These are phyloP conservation scores for Amphiduros pacificus DNA, from an alignment of 2,888 invertebrate genomes.

Conservation along the genomic window DNA sequence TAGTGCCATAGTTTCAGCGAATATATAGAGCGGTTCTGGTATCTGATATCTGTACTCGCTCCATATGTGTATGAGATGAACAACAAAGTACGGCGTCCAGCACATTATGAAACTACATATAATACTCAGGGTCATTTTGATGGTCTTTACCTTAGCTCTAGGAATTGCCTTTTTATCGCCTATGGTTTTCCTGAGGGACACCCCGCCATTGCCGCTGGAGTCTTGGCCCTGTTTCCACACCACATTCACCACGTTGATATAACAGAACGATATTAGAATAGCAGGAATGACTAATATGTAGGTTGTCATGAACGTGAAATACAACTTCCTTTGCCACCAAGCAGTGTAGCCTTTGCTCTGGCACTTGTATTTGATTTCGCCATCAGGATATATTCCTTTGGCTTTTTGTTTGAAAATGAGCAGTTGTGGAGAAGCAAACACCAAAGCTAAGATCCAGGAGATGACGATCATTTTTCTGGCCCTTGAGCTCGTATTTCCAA, in stretches of 20 bases:
- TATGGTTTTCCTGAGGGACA: conserved; percentile 33
- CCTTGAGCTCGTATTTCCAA: conserved; percentile 45
- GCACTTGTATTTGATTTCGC: conserved; percentile 50
- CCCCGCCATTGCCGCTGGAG: conserved; percentile 10
- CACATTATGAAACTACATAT: conserved; percentile 60
- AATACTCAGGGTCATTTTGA: conserved; percentile 61
- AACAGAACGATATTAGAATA: conserved; percentile 59
- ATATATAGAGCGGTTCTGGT: conserved; percentile 52
- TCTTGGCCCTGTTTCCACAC: conserved; percentile 54
- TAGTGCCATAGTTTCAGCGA: conserved; percentile 56
- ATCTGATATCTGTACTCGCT: conserved; percentile 55
- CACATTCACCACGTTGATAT: conserved; percentile 58
- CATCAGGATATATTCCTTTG: conserved; percentile 46
- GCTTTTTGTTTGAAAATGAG: conserved; percentile 43
- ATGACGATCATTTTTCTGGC: conserved; percentile 55
- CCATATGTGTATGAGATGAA: conserved; percentile 59
- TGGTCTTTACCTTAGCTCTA: conserved; percentile 60
- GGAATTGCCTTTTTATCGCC: conserved; percentile 54
- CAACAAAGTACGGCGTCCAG: conserved; percentile 62
- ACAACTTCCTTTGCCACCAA: conserved; percentile 60
- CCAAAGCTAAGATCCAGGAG: conserved; percentile 58
- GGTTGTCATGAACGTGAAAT: conserved; percentile 59
- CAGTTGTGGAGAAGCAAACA: conserved; percentile 58
- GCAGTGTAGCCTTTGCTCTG: conserved; percentile 58
- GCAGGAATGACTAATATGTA: conserved; percentile 60